A percentile compares a stretch with the other conserved stretches of the same genome.
Conservation (phyloP, 2,113 vertebrate species). For the Todiramphus saurophagus region DNA sequence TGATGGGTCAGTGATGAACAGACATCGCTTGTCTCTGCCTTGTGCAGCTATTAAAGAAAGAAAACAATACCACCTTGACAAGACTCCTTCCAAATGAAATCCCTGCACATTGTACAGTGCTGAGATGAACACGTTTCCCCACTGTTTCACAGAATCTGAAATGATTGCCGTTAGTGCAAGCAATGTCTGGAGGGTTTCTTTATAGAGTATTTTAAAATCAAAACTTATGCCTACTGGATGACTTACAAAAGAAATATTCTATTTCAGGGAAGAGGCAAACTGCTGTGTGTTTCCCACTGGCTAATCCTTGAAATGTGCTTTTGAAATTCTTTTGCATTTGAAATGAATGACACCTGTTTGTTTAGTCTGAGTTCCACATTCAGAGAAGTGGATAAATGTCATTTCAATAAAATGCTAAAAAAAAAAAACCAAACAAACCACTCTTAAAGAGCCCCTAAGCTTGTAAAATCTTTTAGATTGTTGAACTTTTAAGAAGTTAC, state of each 20-base stretch:
- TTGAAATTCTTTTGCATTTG: conserved; percentile 27
- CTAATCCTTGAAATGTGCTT: conserved; percentile 45
- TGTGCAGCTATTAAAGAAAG: background rate
- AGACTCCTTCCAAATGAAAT: conserved; percentile 14
- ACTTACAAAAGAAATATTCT: conserved; percentile 32
- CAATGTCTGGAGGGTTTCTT: background rate
- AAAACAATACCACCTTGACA: background rate
- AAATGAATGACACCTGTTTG: conserved; percentile 16
- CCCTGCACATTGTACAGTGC: background rate
- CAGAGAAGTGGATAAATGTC: background rate
- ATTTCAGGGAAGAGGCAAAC: conserved; percentile 20
- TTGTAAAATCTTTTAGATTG: background rate
- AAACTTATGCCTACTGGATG: background rate
- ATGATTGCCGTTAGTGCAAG: conserved; percentile 12
- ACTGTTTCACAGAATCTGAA: conserved; percentile 20
- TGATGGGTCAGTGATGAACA: background rate
- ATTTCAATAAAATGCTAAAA: background rate
- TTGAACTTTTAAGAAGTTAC: background rate
- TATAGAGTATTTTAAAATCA: conserved; percentile 37
- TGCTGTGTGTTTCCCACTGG: background rate
- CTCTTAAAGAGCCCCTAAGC: background rate
- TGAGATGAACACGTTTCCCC: background rate
- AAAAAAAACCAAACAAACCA: background rate
- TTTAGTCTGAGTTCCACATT: conserved; percentile 24
- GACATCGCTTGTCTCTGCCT: background rate